phyloP scores from a whole-genome alignment of 30 jellyfish, hydroid and myxozoan genomes.

The Hydractinia echinata region DNA sequence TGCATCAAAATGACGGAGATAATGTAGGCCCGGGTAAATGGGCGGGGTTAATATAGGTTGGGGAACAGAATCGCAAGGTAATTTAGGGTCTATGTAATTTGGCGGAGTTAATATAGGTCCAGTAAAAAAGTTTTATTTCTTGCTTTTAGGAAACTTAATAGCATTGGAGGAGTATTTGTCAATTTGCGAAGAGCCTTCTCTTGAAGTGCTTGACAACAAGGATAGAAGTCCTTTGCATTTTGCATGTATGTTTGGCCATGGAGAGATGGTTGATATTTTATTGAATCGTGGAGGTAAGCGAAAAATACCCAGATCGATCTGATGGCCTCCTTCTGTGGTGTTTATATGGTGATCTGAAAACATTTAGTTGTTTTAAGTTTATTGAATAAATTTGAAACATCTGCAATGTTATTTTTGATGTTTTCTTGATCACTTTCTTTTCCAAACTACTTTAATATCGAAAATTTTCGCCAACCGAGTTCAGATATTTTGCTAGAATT shows the following conservation, averaged over 20 bases:
- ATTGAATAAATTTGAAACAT: too few relatives aligned
- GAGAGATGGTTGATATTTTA: slow-evolving; percentile 72
- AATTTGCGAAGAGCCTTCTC: slow-evolving; percentile 41
- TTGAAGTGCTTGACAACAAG: slow-evolving; percentile 53
- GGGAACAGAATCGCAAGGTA: too few relatives aligned
- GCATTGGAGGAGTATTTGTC: slow-evolving; percentile 67
- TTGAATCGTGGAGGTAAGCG: slow-evolving; percentile 67
- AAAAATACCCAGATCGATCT: too few relatives aligned
- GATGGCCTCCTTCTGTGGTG: too few relatives aligned
- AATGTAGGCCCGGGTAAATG: too few relatives aligned
- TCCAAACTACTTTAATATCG: not conserved
- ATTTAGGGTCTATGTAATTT: too few relatives aligned
- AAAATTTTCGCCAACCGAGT: not conserved
- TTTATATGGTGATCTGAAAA: too few relatives aligned
- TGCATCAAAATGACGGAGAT: too few relatives aligned
- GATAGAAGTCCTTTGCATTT: slow-evolving; percentile 87
- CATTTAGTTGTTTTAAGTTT: too few relatives aligned
- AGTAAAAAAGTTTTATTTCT: not conserved
- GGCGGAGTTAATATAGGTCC: too few relatives aligned
- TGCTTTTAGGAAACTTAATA: slow-evolving; percentile 46
- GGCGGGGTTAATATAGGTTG: too few relatives aligned
- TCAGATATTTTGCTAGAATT: too few relatives aligned
- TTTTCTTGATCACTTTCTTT: not conserved
- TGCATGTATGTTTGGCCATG: slow-evolving; percentile 85
- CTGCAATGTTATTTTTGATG: not conserved